Evolutionary conservation across 1,140 invertebrate species (phyloP).

Genomic region (Phymorhynchus buccinoides): DNA sequence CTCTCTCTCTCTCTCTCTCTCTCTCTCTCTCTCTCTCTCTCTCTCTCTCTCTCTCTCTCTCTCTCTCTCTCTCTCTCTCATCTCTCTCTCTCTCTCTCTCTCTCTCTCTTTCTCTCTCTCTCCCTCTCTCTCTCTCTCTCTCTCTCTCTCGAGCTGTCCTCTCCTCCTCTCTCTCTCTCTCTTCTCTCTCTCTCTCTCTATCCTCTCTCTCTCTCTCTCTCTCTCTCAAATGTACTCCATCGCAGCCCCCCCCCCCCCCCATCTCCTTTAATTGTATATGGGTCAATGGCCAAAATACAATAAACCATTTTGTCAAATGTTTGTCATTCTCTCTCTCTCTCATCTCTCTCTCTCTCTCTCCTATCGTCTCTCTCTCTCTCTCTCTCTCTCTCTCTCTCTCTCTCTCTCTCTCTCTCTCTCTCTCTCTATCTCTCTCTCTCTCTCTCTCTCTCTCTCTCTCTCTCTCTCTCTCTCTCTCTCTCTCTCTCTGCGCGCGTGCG

Average conservation of each 20-base stretch:
- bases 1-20: background rate
- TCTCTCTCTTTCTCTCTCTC: background rate
- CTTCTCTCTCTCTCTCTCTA: background rate
- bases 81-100: background rate
- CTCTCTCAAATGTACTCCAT: background rate
- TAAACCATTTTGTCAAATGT: no score
- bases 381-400: no score
- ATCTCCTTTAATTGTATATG: no score
- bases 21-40: background rate
- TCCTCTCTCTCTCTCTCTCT: background rate
- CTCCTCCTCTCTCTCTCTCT: background rate
- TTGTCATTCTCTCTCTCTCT: no score
- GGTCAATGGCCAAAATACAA: no score
- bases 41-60: background rate
- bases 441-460: no score
- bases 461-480: background rate
- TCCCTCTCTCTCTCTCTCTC: background rate
- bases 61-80: background rate
- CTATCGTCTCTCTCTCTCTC: no score
- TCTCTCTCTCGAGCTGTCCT: background rate
- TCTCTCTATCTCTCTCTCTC: background rate
- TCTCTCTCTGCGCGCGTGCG: background rate
- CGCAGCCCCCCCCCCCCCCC: no score
- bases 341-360: no score
- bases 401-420: no score